Evolutionary conservation across 2,797 vertebrate species (phyloP), one percentile per base, ranked within the genome.

Genomic region (Pelochelys cantorii): DNA sequence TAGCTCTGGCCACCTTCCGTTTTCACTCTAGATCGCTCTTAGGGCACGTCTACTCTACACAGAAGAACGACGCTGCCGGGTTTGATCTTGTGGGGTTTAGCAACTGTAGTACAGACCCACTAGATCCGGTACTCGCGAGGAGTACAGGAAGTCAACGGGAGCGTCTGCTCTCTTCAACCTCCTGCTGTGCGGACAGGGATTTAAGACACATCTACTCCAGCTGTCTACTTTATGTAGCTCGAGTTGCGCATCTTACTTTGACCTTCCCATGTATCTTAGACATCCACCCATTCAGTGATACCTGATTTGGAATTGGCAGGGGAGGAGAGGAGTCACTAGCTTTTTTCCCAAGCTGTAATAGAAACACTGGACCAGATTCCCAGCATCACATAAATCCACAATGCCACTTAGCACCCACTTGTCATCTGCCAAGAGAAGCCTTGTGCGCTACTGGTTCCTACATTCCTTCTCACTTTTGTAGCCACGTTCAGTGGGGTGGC

Each of bases 281-380:
- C 88, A 95, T 90, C 29, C 62, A 56, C 68, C 0, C 0, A 74
- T 14, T 77, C 11, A 25, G 22, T 27, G 74, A 52, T 52, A 29
- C 42, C 74, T 77, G 42, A 25, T 52, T 27, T 27, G 14, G 74
- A 22, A 71, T 9, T 48, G 42, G 42, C 42, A 48, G 25, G 8
- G 18, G 18, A 7, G 25, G 37, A 52, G 37, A 25, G 7, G 42
- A 29, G 27, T 15, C 12, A 48, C 74, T 77, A 52, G 74, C 25
- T 42, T 29, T 77, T 75, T 75, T 68, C 65, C 20, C 13, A 8
- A 77, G 23, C 42, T 29, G 74, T 52, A 15, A 77, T 29, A 77
- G 37, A 18, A 77, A 71, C 18, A 23, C 81, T 93, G 81, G 37
- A 15, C 79, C 37, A 86, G 75, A 93, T 93, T 81, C 84, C 95